These are phyloP conservation scores for Ahaetulla prasina DNA, from an alignment of 2,113 vertebrate species.

Conservation along the genomic window DNA sequence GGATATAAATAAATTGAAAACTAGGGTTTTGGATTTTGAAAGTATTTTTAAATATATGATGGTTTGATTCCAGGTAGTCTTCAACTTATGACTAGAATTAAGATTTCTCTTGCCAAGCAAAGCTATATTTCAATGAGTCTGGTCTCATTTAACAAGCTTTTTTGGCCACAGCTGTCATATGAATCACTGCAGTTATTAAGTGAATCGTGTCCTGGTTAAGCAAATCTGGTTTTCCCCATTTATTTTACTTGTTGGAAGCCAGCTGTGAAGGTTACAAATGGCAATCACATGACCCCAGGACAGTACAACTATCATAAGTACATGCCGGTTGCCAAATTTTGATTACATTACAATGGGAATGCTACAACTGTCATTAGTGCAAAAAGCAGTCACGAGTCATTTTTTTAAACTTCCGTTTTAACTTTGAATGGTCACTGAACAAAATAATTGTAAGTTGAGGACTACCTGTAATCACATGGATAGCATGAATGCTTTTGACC, in stretches of 20 bases:
- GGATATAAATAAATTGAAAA: not conserved
- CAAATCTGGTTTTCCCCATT: not conserved
- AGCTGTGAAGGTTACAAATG: not conserved
- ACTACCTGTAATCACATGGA: not conserved
- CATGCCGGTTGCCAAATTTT: not conserved
- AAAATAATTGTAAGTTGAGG: not conserved
- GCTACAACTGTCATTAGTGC: not conserved
- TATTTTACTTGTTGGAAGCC: not conserved
- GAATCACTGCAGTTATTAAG: not conserved
- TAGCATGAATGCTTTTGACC: not conserved
- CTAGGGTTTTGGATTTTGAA: not conserved
- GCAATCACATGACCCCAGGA: not conserved
- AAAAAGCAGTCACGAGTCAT: not conserved
- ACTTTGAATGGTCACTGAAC: not conserved
- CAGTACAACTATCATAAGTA: not conserved
- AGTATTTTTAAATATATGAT: not conserved
- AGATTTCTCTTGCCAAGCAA: not conserved
- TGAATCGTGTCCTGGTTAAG: not conserved
- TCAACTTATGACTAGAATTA: not conserved
- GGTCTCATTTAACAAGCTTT: not conserved
- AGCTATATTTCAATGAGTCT: not conserved
- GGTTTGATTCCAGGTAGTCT: not conserved
- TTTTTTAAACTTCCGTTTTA: not conserved
- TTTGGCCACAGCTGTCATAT: not conserved
- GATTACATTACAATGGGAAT: not conserved